phyloP scores from a whole-genome alignment of 2,888 invertebrate species.

The Nomada flava region DNA sequence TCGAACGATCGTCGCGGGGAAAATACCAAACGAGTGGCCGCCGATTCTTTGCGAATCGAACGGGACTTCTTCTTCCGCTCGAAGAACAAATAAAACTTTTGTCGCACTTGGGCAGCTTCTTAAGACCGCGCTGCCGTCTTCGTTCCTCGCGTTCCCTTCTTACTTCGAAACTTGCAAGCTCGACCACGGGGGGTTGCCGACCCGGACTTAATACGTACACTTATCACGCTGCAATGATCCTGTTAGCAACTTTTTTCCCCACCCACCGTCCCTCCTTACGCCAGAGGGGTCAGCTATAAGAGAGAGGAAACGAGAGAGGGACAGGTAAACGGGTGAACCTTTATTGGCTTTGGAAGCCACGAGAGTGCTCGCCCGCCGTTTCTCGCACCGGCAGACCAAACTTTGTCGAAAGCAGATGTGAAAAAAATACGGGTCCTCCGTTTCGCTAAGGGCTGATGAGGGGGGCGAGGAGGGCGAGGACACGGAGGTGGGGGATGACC shows the following conservation, averaged over 20 bases:
- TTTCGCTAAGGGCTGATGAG: neutral
- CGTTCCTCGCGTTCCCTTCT: slow-evolving; percentile 30
- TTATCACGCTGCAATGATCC: slow-evolving; percentile 76
- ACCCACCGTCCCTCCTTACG: neutral
- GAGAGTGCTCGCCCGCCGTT: slow-evolving; percentile 60
- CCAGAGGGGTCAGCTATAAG: neutral
- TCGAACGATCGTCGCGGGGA: neutral
- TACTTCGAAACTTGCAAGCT: slow-evolving; percentile 38
- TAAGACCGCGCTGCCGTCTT: slow-evolving; percentile 34
- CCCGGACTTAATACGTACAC: slow-evolving; percentile 73
- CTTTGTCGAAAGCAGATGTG: slow-evolving; percentile 23
- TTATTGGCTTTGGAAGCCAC: slow-evolving; percentile 80
- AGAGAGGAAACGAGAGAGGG: slow-evolving; percentile 39
- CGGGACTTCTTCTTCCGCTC: slow-evolving; percentile 25
- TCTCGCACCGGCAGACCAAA: slow-evolving; percentile 28
- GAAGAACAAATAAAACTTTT: slow-evolving; percentile 61
- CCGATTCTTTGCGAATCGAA: slow-evolving; percentile 47
- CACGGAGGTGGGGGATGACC: neutral
- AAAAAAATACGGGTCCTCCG: slow-evolving; percentile 1
- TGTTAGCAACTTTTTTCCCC: slow-evolving; percentile 69
- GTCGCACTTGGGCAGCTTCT: slow-evolving; percentile 62
- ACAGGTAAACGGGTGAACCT: slow-evolving; percentile 71
- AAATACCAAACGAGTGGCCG: neutral
- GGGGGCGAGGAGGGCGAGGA: too few relatives aligned
- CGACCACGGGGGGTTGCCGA: slow-evolving; percentile 55